Base-by-base conservation (phyloP, 2,797 vertebrate genomes). In the Eulemur mongoz region DNA sequence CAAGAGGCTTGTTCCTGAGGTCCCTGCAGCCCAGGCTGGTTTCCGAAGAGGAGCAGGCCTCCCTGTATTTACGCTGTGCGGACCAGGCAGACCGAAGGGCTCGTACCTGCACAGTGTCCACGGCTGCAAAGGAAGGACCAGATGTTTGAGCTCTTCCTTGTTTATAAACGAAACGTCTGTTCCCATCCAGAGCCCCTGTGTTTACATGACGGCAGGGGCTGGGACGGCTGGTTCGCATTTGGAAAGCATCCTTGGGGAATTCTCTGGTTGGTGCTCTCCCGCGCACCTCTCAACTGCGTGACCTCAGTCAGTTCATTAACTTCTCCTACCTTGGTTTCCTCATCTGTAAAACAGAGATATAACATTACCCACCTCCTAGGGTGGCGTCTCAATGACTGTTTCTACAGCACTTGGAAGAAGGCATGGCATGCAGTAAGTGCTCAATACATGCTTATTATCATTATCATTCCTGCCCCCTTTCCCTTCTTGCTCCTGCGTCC, bases 111-210 rank as follows among this genome's bases (percentile, higher is more conserved):
- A 69, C 89, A 92, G 80, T 93, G 79, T 98, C 93, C 27, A 0
- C 4, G 5, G 61, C 92, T 72, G 45, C 89, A 52, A 22, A 73
- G 70, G 35, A n/a, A 94, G 63, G 88, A 14, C 94, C 98, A 97
- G 97, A 96, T 97, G 97, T 96, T 79, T 63, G 57, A 96, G 76
- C 96, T 97, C 97, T 90, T 85, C 69, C 69, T 67, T 93, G 92
- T 95, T 97, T 94, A 95, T 95, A 92, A 59, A 96, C 10, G 18
- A 91, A 65, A 90, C 0, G 82, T 67, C 95, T 96, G 91, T 23
- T 96, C 91, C 95, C 85, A 57, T 88, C 82, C 84, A 98, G 86
- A 81, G 3, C 40, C 96, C 79, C 25, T 80, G 83, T 43, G 17
- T 93, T 97, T 98, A 95, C 7, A 79, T 0, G 14, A 73, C 7